Percentiles rank a stretch among this genome's conserved stretches.
Conservation (phyloP, 2,113 vertebrate species). For the Callopanchax toddi region DNA sequence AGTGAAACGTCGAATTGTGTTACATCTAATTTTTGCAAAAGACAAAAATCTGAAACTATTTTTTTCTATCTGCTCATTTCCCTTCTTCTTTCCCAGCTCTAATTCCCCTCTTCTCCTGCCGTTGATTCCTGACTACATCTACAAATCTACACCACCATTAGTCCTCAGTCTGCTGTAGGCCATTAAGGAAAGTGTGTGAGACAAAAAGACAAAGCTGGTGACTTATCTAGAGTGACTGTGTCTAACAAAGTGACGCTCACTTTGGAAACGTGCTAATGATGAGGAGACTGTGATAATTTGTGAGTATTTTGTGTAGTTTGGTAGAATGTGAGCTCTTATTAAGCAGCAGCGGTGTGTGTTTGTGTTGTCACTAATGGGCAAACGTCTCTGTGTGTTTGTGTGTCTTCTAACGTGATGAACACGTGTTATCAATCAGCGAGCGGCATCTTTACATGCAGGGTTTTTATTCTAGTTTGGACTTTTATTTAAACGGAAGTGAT, state of each 20-base stretch:
- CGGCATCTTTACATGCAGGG: too few relatives aligned
- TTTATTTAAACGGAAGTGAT: too few relatives aligned
- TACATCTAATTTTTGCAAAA: too few relatives aligned
- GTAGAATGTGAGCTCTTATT: conserved; percentile 17
- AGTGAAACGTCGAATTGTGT: too few relatives aligned
- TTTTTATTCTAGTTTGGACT: background rate
- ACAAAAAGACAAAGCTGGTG: conserved; percentile 27
- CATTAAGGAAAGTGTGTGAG: conserved; percentile 18
- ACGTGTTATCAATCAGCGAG: conserved; percentile 28
- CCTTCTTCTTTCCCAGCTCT: too few relatives aligned
- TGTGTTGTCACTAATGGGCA: conserved; percentile 36
- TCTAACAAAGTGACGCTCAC: conserved; percentile 49
- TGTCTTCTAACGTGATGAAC: conserved; percentile 21
- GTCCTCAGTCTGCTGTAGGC: conserved; percentile 16
- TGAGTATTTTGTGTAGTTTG: background rate
- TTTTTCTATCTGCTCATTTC: too few relatives aligned
- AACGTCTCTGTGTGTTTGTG: conserved; percentile 22
- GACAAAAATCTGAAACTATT: too few relatives aligned
- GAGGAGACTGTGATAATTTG: conserved; percentile 29
- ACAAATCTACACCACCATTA: conserved; percentile 4
- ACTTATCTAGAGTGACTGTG: conserved; percentile 35
- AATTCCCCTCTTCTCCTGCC: background rate
- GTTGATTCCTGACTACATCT: conserved; percentile 1
- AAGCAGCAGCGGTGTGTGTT: conserved; percentile 27
- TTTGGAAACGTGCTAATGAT: conserved; percentile 57